Base-by-base conservation (phyloP, 2,797 vertebrate genomes). In the Orientallactaga sibirica region DNA sequence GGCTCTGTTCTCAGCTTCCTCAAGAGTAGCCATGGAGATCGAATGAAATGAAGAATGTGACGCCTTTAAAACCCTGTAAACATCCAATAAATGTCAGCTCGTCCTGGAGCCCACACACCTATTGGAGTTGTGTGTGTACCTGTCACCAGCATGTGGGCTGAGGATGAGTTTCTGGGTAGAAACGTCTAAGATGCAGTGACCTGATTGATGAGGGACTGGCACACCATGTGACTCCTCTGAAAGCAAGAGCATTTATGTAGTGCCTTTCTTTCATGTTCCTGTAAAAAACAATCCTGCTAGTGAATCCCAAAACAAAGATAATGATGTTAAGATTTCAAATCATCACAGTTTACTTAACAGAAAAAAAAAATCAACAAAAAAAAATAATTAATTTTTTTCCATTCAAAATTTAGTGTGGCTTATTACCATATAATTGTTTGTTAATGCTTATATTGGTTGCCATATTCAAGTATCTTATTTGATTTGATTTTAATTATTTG, bases 251-350 rank as follows among this genome's bases (percentile, higher is more conserved):
- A 9, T 43, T 62, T 74, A 79, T 75, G 73, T 33, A 58, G 79
- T 61, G 52, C 33, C 19, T 5, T 1, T 3, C 5, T 25, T 82
- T 78, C 81, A 81, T 3, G 8, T 48, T 48, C 2, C 43, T 48
- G 3, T 48, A 48, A 48, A 48, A 48, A 5, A 41, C 7, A 64
- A 29, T 58, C 24, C 9, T 62, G 27, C 24, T 41, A 68, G 19
- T 68, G 52, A 88, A 70, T 85, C 41, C 22, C 88, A 90, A 90
- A 92, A 61, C 20, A 15, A 66, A 41, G 24, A 55, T 68, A 64
- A 77, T 70, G 43, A 84, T 80, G 29, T 74, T 82, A 90, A 37
- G 20, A 33, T 85, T 92, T 78, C 29, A 18, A 81, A 71, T 27
- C 12, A 41, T 78, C 74, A 33, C 58, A 16, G 64, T 43, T 70